phyloP scores from a whole-genome alignment of 2,888 invertebrate species.

The Linnaemya tessellans region DNA sequence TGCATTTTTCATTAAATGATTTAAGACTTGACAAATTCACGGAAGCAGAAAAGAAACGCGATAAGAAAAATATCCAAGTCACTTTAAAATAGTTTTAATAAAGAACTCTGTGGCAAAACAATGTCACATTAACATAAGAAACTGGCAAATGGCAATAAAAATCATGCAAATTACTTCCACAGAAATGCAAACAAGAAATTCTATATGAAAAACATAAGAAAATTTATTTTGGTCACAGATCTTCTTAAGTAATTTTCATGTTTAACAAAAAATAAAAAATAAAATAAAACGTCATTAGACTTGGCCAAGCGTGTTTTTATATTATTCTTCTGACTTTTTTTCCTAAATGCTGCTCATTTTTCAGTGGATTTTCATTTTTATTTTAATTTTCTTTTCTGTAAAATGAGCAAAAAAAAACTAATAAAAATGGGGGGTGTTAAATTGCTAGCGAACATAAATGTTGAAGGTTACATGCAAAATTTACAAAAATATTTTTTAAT shows the following conservation, averaged over 20 bases:
- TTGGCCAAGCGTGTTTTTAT: not conserved
- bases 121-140: slow-evolving; percentile 44
- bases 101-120: not conserved
- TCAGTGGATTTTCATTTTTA: not conserved
- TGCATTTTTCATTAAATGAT: not conserved
- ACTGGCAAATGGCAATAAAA: slow-evolving; percentile 48
- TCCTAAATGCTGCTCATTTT: slow-evolving; percentile 27
- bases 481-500: not conserved
- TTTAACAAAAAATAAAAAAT: slow-evolving; percentile 23
- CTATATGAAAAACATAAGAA: slow-evolving; percentile 1
- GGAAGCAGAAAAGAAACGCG: not conserved
- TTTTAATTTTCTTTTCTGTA: not conserved
- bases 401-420: not conserved
- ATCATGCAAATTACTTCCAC: slow-evolving; percentile 58
- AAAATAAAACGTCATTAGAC: slow-evolving; percentile 9
- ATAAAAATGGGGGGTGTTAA: slow-evolving; percentile 53
- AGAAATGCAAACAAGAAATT: slow-evolving; percentile 12
- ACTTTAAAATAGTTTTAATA: not conserved
- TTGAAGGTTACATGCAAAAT: slow-evolving; percentile 50
- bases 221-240: slow-evolving; percentile 39
- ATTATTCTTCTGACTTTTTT: not conserved
- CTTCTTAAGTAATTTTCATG: slow-evolving; percentile 45
- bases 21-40: not conserved
- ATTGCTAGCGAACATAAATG: slow-evolving; percentile 46
- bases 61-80: not conserved